Evolutionary conservation across 2,888 invertebrate species (phyloP), one percentile per base, ranked within the genome.

Genomic region (Chelonus formosanus): DNA sequence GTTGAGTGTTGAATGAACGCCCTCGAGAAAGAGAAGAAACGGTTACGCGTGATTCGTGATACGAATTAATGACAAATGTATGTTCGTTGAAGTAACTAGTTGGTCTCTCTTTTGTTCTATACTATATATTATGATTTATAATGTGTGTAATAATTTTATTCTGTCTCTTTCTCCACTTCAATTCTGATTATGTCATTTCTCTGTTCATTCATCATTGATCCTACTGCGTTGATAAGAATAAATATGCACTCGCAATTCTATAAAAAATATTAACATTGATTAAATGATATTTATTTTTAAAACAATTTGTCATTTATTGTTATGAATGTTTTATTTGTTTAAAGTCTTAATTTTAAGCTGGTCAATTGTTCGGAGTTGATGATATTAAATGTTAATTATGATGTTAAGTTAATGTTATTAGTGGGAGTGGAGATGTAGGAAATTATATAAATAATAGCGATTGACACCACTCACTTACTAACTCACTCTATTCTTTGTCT

Each of bases 31-130:
- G 55, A 69, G 68, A 70, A 65, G 65, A 73, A 71, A 73, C 70
- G 69, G 73, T 71, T 73, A 73, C 69, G 63, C 68, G 67, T 45
- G 67, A 64, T 72, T 69, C 70, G 70, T 69, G 73, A 52, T n/a
- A 45, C 52, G 73, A 70, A 73, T 67, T 59, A 65, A 59, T 44
- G 44, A 47, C 45, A 40, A 36, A 58, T 47, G 45, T 43, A 7
- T 7, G 3, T 44, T 6, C 8, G 8, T 44, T 8, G 31, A 31
- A 43, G 20, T 56, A 40, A 44, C 48, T 31, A 48, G 31, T 31
- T 20, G 31, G 31, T 10, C 31, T 48, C n/a, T 48, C 5, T 31
- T 8, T 32, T 7, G 6, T 32, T 52, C 32, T 52, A 31, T 31
- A 52, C 32, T 52, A 34, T 44, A 44, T 44, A 44, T 4, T n/a